phyloP scores from a whole-genome alignment of 2,888 invertebrate genomes.

The Shargacucullia verbasci region DNA sequence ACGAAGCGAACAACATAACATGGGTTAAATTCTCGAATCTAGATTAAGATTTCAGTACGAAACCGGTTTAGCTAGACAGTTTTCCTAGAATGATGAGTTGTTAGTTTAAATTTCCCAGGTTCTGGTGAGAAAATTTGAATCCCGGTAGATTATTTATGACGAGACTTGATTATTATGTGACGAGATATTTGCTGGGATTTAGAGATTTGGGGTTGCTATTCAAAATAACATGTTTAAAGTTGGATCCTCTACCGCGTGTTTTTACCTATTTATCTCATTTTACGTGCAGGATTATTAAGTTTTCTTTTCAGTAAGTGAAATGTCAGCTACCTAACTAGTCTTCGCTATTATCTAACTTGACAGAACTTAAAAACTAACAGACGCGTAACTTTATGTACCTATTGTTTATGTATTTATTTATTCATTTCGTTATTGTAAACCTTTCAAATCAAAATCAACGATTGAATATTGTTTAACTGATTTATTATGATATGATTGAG shows the following conservation, averaged over 20 bases:
- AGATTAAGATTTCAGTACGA: constrained; percentile 44
- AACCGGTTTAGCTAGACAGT: constrained; percentile 37
- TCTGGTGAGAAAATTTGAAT: constrained; percentile 23
- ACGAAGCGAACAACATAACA: constrained; percentile 30
- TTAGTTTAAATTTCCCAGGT: constrained; percentile 29
- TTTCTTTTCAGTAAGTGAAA: no score
- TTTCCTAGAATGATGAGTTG: constrained; percentile 33
- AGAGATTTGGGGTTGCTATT: no score
- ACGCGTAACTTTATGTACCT: no score
- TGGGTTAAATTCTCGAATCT: constrained; percentile 28
- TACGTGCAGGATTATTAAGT: no score
- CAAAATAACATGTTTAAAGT: no score
- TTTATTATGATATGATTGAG: constrained; percentile 14
- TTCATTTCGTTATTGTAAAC: not conserved
- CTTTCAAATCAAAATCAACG: not conserved
- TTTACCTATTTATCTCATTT: no score
- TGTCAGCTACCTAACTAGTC: no score
- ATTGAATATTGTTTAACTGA: no score
- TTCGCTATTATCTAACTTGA: no score
- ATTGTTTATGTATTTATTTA: not conserved
- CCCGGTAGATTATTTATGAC: constrained; percentile 9
- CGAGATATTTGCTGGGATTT: constrained; percentile 20
- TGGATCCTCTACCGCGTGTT: no score
- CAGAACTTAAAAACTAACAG: no score
- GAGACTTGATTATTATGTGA: constrained; percentile 4